Conservation (phyloP, 2,797 vertebrate genomes). For the Novumbra hubbsi region DNA sequence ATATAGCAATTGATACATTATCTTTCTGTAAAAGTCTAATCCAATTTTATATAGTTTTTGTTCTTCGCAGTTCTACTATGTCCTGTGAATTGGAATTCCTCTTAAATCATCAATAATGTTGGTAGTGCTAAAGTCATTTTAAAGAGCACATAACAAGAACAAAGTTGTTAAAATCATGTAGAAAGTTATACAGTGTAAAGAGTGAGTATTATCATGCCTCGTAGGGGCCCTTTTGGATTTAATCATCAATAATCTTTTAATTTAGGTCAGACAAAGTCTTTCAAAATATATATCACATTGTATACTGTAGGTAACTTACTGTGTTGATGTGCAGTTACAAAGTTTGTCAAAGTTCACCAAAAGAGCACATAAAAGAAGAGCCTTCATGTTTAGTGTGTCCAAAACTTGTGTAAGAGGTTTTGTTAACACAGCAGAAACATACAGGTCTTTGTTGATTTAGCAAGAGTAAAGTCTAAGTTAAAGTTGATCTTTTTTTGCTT, state of each 20-base stretch:
- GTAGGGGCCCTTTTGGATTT: background rate
- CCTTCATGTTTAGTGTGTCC: slow-evolving; percentile 62
- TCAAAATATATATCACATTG: background rate
- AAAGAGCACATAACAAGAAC: background rate
- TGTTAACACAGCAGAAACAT: slow-evolving; percentile 7
- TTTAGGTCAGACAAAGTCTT: background rate
- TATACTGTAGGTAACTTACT: slow-evolving; percentile 54
- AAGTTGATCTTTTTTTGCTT: slow-evolving; percentile 58
- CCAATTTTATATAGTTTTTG: background rate
- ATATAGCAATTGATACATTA: too few relatives aligned
- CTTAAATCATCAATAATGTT: background rate
- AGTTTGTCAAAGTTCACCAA: slow-evolving; percentile 47
- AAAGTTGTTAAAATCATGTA: background rate
- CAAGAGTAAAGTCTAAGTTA: slow-evolving; percentile 64
- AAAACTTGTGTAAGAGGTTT: slow-evolving; percentile 34
- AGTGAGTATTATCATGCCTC: background rate
- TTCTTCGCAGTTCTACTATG: background rate
- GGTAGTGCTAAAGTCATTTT: background rate
- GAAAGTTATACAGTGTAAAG: background rate
- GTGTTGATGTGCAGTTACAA: slow-evolving; percentile 45
- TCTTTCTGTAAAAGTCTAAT: too few relatives aligned
- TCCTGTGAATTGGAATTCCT: slow-evolving; percentile 1
- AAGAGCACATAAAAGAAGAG: slow-evolving; percentile 47
- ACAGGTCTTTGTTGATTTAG: slow-evolving; percentile 63
- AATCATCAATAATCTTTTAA: background rate